These are phyloP conservation scores for Aspiorhynchus laticeps DNA, from an alignment of 2,113 vertebrate genomes.

Conservation along the genomic window DNA sequence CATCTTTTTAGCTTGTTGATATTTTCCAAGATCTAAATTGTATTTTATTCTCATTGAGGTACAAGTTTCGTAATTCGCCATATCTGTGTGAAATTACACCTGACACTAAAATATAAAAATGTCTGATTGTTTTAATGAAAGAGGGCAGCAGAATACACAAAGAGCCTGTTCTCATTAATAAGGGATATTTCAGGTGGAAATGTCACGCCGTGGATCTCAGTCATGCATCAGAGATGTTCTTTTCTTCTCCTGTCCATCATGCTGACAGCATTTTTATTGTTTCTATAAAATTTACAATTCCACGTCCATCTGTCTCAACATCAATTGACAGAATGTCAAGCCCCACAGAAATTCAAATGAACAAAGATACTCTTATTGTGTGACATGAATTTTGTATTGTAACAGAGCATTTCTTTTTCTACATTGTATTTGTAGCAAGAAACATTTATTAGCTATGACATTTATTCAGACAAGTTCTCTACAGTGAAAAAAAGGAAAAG, in stretches of 20 bases:
- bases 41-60: not conserved
- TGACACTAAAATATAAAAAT: not conserved
- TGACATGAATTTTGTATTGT: not conserved
- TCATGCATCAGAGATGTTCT: constrained; percentile 39
- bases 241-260: constrained; percentile 46
- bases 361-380: not conserved
- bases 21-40: not conserved
- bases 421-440: too few species aligned
- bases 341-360: constrained; percentile 9
- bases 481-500: too few species aligned
- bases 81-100: not conserved
- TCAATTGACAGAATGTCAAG: constrained; percentile 27
- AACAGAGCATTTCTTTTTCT: too few species aligned
- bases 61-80: not conserved
- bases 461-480: not conserved
- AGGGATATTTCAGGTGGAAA: not conserved
- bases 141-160: not conserved
- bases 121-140: not conserved
- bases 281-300: constrained; percentile 31
- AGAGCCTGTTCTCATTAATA: not conserved
- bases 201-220: not conserved
- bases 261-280: constrained; percentile 14
- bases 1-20: not conserved
- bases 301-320: constrained; percentile 35
- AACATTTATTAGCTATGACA: too few species aligned